Conservation (phyloP, 64 coral and sea anemone species). For the Hydrozoanthus tunicans region DNA sequence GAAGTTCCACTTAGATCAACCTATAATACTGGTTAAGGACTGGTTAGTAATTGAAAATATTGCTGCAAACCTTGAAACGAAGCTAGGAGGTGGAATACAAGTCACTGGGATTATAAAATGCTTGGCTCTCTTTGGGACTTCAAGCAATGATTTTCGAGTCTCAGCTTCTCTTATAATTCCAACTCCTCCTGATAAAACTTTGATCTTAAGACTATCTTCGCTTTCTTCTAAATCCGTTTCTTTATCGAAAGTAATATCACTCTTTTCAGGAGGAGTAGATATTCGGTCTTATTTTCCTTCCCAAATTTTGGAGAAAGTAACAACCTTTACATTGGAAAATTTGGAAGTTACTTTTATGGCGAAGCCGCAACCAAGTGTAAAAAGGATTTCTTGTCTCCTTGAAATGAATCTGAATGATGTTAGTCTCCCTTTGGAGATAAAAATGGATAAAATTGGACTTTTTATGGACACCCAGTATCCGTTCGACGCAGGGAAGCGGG, state of each 20-base stretch:
- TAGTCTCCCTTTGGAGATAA: conserved; percentile 50
- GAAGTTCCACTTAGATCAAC: conserved; percentile 26
- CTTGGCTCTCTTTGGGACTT: conserved; percentile 49
- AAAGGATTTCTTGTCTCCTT: conserved; percentile 45
- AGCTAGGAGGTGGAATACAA: neutral
- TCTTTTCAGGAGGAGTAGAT: conserved; percentile 58
- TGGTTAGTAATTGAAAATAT: conserved; percentile 60
- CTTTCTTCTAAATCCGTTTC: conserved; percentile 1
- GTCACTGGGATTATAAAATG: conserved; percentile 54
- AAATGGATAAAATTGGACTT: conserved; percentile 37
- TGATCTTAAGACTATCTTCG: conserved; percentile 35
- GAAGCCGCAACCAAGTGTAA: conserved; percentile 38
- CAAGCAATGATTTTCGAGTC: conserved; percentile 34
- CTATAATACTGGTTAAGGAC: conserved; percentile 43
- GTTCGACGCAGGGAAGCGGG: conserved; percentile 30
- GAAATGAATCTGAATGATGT: conserved; percentile 53
- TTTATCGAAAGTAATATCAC: conserved; percentile 26
- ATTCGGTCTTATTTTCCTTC: conserved; percentile 55
- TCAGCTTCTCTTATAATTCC: conserved; percentile 37
- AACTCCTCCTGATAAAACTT: conserved; percentile 21
- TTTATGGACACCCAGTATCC: conserved; percentile 28
- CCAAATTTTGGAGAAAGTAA: conserved; percentile 49
- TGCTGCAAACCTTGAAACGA: conserved; percentile 37
- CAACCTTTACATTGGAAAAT: conserved; percentile 36
- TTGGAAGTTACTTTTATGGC: conserved; percentile 44